phyloP scores from a whole-genome alignment of 2,888 invertebrate genomes.

The Ophioninae sp. region DNA sequence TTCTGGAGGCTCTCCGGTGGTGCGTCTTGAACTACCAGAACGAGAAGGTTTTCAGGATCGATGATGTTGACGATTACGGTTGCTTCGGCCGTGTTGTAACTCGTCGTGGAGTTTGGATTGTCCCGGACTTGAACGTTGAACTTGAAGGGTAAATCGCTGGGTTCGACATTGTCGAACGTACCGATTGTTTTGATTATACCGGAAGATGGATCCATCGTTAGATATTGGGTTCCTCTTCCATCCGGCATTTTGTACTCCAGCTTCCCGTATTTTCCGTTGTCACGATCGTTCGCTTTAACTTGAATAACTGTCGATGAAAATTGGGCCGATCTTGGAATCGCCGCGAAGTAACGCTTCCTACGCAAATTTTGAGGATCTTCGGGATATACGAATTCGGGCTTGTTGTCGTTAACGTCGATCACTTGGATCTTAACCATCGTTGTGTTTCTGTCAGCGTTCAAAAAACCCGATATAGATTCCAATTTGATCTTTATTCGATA shows the following conservation, averaged over 20 bases:
- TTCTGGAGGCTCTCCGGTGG: constrained; percentile 87
- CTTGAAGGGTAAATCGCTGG: constrained; percentile 87
- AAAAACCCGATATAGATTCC: constrained; percentile 90
- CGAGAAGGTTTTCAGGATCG: constrained; percentile 88
- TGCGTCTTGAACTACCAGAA: constrained; percentile 89
- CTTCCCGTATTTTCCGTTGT: constrained; percentile 91
- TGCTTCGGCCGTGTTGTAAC: constrained; percentile 85
- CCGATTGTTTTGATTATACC: constrained; percentile 90
- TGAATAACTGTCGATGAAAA: constrained; percentile 90
- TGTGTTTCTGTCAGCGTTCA: constrained; percentile 89
- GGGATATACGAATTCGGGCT: constrained; percentile 90
- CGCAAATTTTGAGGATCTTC: constrained; percentile 82
- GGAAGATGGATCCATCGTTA: constrained; percentile 87
- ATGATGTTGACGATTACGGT: constrained; percentile 90
- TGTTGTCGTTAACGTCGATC: constrained; percentile 94
- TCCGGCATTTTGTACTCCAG: constrained; percentile 87
- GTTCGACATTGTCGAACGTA: constrained; percentile 87
- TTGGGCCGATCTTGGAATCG: constrained; percentile 88
- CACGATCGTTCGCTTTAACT: constrained; percentile 93
- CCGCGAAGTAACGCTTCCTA: constrained; percentile 89
- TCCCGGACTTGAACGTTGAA: constrained; percentile 85
- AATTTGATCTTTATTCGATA: constrained; percentile 90
- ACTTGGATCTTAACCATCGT: constrained; percentile 91
- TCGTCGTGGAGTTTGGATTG: constrained; percentile 85
- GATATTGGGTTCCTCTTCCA: constrained; percentile 84